A percentile compares a stretch with the other conserved stretches of the same genome.
These are phyloP conservation scores for Aeoliscus strigatus DNA, from an alignment of 2,797 vertebrate genomes.

Conservation along the genomic window DNA sequence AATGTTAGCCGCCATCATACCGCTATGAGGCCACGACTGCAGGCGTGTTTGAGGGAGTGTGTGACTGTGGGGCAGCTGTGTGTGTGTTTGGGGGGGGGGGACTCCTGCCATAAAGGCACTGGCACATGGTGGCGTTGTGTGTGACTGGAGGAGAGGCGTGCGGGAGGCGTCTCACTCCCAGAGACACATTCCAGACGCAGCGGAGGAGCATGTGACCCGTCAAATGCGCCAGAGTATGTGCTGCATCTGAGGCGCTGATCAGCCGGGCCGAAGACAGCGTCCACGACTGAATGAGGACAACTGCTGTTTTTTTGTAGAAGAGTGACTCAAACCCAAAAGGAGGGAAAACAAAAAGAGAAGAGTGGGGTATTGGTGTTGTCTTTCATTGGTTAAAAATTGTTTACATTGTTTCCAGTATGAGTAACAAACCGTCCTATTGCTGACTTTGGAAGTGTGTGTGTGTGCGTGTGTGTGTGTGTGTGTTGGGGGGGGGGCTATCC, in stretches of 20 bases:
- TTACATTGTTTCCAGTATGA: constrained; percentile 71
- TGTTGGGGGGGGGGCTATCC: constrained; percentile 62
- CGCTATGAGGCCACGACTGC: constrained; percentile 66
- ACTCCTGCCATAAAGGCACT: constrained; percentile 57
- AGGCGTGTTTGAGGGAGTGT: constrained; percentile 66
- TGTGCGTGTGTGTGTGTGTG: too few relatives aligned
- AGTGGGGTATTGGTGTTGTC: constrained; percentile 59
- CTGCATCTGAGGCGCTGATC: constrained; percentile 39
- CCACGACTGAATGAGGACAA: constrained; percentile 25
- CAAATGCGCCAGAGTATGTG: constrained; percentile 45
- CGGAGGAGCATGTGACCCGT: constrained; percentile 12
- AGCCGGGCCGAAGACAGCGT: not conserved
- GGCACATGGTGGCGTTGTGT: constrained; percentile 19
- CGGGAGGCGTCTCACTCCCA: not conserved
- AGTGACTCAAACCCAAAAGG: constrained; percentile 27
- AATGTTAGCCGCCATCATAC: constrained; percentile 74
- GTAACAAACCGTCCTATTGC: constrained; percentile 54
- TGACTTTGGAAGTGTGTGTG: constrained; percentile 72
- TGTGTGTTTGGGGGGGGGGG: too few relatives aligned
- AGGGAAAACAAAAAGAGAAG: constrained; percentile 17
- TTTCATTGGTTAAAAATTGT: constrained; percentile 64
- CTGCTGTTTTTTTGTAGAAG: constrained; percentile 19
- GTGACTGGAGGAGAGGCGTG: not conserved
- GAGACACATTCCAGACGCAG: constrained; percentile 22
- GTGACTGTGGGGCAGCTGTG: constrained; percentile 16